These are phyloP conservation scores for Sturnus vulgaris DNA, from an alignment of 2,113 vertebrate species.

Conservation along the genomic window DNA sequence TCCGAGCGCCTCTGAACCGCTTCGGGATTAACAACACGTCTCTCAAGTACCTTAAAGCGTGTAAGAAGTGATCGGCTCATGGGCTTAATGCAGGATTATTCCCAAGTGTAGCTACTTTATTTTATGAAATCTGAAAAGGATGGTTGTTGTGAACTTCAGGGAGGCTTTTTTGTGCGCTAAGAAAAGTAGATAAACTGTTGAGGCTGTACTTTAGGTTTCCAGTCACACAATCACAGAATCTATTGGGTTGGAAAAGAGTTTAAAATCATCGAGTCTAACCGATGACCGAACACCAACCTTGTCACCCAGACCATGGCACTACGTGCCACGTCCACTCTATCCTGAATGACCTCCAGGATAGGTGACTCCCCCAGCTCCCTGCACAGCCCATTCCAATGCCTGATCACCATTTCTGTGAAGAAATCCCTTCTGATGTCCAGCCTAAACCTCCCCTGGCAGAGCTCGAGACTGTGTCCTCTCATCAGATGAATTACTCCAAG, in stretches of 20 bases:
- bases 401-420: not conserved
- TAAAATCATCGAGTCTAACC: not conserved
- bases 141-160: not conserved
- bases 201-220: not conserved
- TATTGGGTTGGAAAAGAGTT: not conserved
- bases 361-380: not conserved
- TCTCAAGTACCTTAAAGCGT: not conserved
- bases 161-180: fast-evolving
- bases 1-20: not conserved
- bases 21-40: not conserved
- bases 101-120: not conserved
- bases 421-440: not conserved
- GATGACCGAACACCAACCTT: fast-evolving
- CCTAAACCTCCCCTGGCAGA: not conserved
- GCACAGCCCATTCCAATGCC: not conserved
- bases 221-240: not conserved
- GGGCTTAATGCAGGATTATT: not conserved
- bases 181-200: not conserved
- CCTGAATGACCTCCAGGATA: not conserved
- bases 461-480: not conserved
- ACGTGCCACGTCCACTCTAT: not conserved
- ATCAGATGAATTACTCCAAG: not conserved
- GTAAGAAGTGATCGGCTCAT: not conserved
- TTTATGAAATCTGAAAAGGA: not conserved
- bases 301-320: not conserved